Percentiles rank a stretch among this genome's conserved stretches.
Evolutionary conservation across 1,140 invertebrate species (phyloP).

Genomic region (Macrocentrus cingulum): DNA sequence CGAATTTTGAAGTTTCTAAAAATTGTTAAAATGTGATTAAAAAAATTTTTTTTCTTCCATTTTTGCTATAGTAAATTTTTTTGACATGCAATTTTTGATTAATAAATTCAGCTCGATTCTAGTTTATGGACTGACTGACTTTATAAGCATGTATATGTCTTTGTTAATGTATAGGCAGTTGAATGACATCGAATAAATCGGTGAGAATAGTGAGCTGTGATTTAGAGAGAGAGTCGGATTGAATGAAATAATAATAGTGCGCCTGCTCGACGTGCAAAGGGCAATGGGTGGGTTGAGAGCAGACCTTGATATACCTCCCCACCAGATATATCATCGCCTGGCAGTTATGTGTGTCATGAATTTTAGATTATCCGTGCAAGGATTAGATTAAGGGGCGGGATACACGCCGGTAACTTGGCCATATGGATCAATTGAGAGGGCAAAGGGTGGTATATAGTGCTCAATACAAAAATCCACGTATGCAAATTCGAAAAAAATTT

Average conservation of each 20-base stretch:
- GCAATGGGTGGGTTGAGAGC: constrained; percentile 13
- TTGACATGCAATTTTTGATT: no score
- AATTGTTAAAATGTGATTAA: no score
- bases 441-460: no score
- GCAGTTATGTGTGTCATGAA: constrained; percentile 58
- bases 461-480: constrained; percentile 3
- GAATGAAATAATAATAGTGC: constrained; percentile 29
- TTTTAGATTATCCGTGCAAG: constrained; percentile 57
- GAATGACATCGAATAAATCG: no score
- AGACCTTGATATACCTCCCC: constrained; percentile 41
- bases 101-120: no score
- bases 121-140: no score
- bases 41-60: no score
- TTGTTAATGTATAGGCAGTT: no score
- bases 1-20: no score
- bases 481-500: background rate
- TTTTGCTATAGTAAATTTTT: no score
- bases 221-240: constrained; percentile 7
- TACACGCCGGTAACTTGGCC: background rate
- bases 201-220: constrained; percentile 14
- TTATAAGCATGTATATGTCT: no score
- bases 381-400: constrained; percentile 53
- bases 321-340: constrained; percentile 57
- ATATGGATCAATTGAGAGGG: background rate
- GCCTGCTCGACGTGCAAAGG: background rate